Base-by-base conservation (phyloP, 2,797 vertebrate species). In the Fundulus diaphanus region DNA sequence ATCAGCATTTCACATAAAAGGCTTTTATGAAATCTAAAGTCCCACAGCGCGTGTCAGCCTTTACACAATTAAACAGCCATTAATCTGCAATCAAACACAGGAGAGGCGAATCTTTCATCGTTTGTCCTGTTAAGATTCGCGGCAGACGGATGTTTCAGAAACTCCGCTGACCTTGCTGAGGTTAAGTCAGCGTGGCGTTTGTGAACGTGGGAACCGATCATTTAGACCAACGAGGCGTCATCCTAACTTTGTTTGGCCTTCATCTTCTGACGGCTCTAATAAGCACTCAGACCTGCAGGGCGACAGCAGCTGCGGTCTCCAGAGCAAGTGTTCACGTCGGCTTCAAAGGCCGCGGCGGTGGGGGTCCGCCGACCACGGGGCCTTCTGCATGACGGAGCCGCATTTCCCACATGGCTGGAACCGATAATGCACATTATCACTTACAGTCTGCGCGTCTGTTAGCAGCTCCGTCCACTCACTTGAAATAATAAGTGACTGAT, bases 351-450 rank as follows among this genome's bases (percentile, higher is more conserved):
- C 0, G 29, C 22, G 76, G 27, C 72, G 44, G 78, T 52, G 75
- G 1, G 68, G 57, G 73, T 63, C 75, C 78, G 35, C 1, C 35
- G 84, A 74, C 85, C 74, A 37, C 68, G 1, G 75, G 83, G 78
- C 80, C 77, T 80, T 76, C 31, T 35, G 76, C 69, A 86, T 86
- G 79, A 92, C 89, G 89, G 86, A 82, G 72, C 33, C 66, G 9
- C 57, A 86, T 79, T 87, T 83, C 87, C 82, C 88, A 89, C 86
- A 82, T 91, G 85, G 76, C 9, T 83, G 83, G 70, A 79, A 88
- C 79, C 31, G 81, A 90, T 89, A 88, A 86, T 81, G 68, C 76
- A 66, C 85, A 86, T 87, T 82, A 89, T 83, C 78, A 49, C 79
- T 87, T 78, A 81, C 81, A 81, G 82, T 70, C 74, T n/a, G n/a